These are phyloP conservation scores for Melanostigma gelatinosum DNA, from an alignment of 2,113 vertebrate genomes.

Conservation along the genomic window DNA sequence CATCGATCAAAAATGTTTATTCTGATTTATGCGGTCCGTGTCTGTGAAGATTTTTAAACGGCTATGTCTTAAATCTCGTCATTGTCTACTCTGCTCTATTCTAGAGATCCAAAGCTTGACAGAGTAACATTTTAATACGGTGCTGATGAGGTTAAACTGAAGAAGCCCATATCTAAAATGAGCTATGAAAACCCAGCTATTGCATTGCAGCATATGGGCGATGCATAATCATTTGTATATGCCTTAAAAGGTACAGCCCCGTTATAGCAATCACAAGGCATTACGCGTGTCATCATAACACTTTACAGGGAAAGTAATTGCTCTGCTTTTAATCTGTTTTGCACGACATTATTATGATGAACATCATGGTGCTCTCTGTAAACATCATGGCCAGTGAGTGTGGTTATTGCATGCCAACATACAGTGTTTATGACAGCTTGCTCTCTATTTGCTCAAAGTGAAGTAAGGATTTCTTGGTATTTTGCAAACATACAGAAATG, in stretches of 20 bases:
- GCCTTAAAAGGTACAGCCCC: not conserved
- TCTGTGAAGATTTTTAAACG: not conserved
- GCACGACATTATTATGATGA: not conserved
- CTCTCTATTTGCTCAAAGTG: slow-evolving; percentile 5
- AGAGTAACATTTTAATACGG: not conserved
- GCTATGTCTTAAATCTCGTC: not conserved
- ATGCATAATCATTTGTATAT: slow-evolving; percentile 1
- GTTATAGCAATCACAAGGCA: not conserved
- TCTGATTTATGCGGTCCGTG: not conserved
- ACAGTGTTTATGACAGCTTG: slow-evolving; percentile 15
- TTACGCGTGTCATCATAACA: not conserved
- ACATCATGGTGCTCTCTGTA: not conserved
- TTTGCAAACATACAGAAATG: slow-evolving; percentile 19
- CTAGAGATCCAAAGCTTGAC: not conserved
- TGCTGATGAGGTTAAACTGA: not conserved
- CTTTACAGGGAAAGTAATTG: not conserved
- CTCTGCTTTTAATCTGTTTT: slow-evolving; percentile 7
- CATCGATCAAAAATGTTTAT: not conserved
- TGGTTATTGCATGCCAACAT: slow-evolving; percentile 14
- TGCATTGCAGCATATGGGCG: slow-evolving; percentile 10
- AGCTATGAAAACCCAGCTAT: not conserved
- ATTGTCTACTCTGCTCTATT: not conserved
- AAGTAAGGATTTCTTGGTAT: slow-evolving; percentile 4
- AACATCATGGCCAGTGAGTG: slow-evolving; percentile 3
- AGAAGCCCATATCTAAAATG: not conserved